Percentiles rank a stretch among this genome's conserved stretches.
phyloP scores from a whole-genome alignment of 64 coral and sea anemone species.

The Montipora capricornis region DNA sequence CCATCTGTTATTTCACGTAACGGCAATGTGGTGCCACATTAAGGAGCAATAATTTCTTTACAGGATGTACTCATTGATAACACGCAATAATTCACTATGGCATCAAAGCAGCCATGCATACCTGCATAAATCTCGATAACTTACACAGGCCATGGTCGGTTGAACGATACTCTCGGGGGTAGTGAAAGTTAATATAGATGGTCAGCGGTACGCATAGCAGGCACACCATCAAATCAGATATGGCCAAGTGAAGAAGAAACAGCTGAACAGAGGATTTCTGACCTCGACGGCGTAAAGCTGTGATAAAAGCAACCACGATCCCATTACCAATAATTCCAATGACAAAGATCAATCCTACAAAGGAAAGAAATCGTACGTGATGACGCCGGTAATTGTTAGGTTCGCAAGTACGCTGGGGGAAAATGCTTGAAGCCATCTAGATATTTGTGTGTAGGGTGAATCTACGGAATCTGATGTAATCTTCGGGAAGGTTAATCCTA shows the following conservation, averaged over 20 bases:
- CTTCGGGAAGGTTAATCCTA: no score
- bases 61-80: no score
- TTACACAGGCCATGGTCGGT: conserved; percentile 71
- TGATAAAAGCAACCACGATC: conserved; percentile 64
- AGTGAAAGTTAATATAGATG: conserved; percentile 78
- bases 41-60: no score
- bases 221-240: conserved; percentile 84
- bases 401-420: no score
- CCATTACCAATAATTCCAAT: conserved; percentile 77
- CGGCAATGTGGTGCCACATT: no score
- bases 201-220: conserved; percentile 79
- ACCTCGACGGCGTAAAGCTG: conserved; percentile 57
- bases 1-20: no score
- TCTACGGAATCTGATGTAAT: no score
- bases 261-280: conserved; percentile 74
- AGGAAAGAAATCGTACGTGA: background rate
- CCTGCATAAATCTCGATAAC: conserved; percentile 77
- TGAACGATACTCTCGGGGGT: conserved; percentile 13
- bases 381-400: no score
- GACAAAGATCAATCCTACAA: conserved; percentile 58
- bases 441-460: no score
- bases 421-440: no score
- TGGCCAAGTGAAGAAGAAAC: conserved; percentile 77
- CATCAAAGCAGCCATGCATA: background rate
- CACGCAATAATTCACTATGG: no score